Evolutionary conservation across 2,113 vertebrate genomes (phyloP).

Genomic region (Ptychochromis oligacanthus): DNA sequence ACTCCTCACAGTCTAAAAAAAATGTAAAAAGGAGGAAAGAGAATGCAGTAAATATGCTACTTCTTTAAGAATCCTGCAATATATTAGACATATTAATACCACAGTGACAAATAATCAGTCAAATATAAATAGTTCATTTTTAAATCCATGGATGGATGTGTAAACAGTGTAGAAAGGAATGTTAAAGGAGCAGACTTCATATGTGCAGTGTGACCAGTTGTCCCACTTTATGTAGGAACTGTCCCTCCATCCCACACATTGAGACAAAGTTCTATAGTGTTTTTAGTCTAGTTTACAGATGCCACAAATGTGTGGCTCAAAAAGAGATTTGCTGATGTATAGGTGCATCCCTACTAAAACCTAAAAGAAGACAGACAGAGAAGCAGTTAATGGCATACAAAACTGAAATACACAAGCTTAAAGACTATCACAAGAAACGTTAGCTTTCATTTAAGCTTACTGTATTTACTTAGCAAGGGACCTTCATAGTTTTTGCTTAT

Average conservation of each 20-base stretch:
- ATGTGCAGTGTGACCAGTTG: background rate
- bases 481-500: background rate
- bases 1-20: slow-evolving; percentile 83
- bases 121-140: background rate
- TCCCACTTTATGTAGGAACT: background rate
- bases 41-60: background rate
- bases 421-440: background rate
- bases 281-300: background rate
- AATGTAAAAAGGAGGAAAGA: background rate
- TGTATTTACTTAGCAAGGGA: background rate
- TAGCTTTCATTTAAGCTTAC: background rate
- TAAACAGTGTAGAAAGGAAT: background rate
- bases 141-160: background rate
- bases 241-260: background rate
- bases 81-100: background rate
- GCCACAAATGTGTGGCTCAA: background rate
- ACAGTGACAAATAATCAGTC: background rate
- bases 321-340: background rate
- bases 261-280: background rate
- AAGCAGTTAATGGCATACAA: background rate
- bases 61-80: too few relatives aligned
- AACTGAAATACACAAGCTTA: background rate
- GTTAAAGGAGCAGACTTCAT: too few relatives aligned
- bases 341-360: background rate
- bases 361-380: background rate